Evolutionary conservation across 2,888 invertebrate species (phyloP).

Genomic region (Archaeoteleia sp.): DNA sequence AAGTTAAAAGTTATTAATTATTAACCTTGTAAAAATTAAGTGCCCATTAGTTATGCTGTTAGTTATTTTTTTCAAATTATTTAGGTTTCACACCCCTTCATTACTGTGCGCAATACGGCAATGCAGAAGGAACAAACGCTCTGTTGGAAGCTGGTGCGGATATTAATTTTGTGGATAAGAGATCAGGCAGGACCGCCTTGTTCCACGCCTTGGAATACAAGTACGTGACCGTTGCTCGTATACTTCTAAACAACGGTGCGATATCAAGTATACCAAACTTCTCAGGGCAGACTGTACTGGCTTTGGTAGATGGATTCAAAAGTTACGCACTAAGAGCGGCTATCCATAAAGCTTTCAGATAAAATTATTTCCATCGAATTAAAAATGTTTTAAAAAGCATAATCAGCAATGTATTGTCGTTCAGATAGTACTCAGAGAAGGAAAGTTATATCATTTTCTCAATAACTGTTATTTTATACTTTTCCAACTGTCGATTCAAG

Average conservation of each 20-base stretch:
- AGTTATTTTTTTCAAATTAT: neutral
- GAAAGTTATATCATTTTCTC: too few species aligned
- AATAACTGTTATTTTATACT: too few species aligned
- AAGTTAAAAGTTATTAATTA: too few species aligned
- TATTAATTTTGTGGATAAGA: constrained; percentile 64
- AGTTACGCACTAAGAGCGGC: constrained; percentile 54
- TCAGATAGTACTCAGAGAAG: too few species aligned
- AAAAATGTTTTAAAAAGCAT: neutral
- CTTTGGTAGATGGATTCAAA: constrained; percentile 59
- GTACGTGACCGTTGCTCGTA: constrained; percentile 51
- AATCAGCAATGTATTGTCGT: too few species aligned
- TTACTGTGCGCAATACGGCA: constrained; percentile 62
- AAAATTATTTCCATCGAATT: constrained; percentile 10
- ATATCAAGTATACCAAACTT: constrained; percentile 60
- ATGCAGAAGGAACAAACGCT: constrained; percentile 56
- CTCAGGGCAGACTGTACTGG: constrained; percentile 63
- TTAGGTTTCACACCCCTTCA: constrained; percentile 68
- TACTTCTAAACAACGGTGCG: constrained; percentile 61
- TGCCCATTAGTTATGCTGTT: too few species aligned
- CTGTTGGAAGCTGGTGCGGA: constrained; percentile 61
- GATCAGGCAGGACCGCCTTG: constrained; percentile 68
- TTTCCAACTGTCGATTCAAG: too few species aligned
- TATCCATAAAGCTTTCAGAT: constrained; percentile 43
- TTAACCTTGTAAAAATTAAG: too few species aligned
- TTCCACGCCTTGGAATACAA: constrained; percentile 68